Base-by-base conservation (phyloP, 2,113 vertebrate species). In the Chloebia gouldiae region DNA sequence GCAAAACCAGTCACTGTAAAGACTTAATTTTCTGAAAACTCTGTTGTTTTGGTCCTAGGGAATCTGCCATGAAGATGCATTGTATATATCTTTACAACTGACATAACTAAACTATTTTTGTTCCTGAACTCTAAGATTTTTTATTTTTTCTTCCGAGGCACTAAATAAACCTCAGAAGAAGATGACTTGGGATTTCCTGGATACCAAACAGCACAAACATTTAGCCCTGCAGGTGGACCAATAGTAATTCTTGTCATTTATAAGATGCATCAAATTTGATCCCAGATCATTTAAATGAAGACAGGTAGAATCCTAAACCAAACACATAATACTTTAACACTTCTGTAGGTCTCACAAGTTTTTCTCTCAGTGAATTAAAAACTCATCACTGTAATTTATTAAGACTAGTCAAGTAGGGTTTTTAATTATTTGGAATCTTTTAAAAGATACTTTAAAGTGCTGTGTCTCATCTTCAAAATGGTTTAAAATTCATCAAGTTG, bases 1-100 rank as follows among this genome's bases (percentile, higher is more conserved):
- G 21, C 59, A 51, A 76, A 68, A 65, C 6, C 28, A 40, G 35
- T 95, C 76, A 77, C 47, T 96, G 39, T 93, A 86, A 97, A 94
- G 57, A 75, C 30, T 81, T 77, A 81, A 40, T 75, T 95, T 86
- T 75, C 76, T 90, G 21, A 96, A 72, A 66, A 79, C 49, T 39
- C 28, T 92, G 68, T 91, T 95, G 56, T 76, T 91, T 88, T 78
- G 51, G 35, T 95, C 47, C 45, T 81, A 63, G 35, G 51, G 85
- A 94, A 86, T 84, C 66, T 87, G 57, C 76, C 83, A 37, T 42
- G 27, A 92, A 72, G 37, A 45, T 72, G 25, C 70, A 86, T 61
- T 83, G 59, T 88, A 86, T 90, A 66, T 42, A 44, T 78, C 47
- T 93, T 85, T 90, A 71, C 35, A 47, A 89, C 39, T 66, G 30